Conservation (phyloP, 2,888 invertebrate species). For the Cephonodes hylas region DNA sequence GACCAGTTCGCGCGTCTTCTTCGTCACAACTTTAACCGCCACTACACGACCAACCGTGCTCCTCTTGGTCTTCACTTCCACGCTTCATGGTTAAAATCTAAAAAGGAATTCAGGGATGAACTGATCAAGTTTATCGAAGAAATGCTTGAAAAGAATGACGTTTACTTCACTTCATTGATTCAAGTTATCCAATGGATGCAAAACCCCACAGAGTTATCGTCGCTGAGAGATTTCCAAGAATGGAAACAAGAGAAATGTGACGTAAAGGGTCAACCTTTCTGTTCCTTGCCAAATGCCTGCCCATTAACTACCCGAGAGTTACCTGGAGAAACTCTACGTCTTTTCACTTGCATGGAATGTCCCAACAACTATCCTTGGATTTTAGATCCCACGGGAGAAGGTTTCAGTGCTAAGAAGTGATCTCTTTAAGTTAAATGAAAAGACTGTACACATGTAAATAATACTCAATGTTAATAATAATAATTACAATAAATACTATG, state of each 20-base stretch:
- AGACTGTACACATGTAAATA: slow-evolving; percentile 81
- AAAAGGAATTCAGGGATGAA: slow-evolving; percentile 95
- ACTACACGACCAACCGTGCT: slow-evolving; percentile 95
- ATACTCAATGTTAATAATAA: slow-evolving; percentile 78
- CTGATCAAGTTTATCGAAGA: slow-evolving; percentile 96
- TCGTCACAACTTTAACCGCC: slow-evolving; percentile 96
- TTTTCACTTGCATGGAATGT: slow-evolving; percentile 98
- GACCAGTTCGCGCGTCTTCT: slow-evolving; percentile 94
- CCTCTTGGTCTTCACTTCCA: slow-evolving; percentile 96
- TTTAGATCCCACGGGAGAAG: slow-evolving; percentile 96
- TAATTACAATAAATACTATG: slow-evolving; percentile 47
- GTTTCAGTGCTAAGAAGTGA: slow-evolving; percentile 91
- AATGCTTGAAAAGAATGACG: slow-evolving; percentile 93
- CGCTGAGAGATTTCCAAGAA: slow-evolving; percentile 94
- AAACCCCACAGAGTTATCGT: slow-evolving; percentile 93
- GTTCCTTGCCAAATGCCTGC: slow-evolving; percentile 95
- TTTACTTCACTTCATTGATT: slow-evolving; percentile 95
- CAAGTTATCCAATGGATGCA: slow-evolving; percentile 98
- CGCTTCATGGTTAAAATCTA: slow-evolving; percentile 96
- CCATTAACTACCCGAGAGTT: slow-evolving; percentile 93
- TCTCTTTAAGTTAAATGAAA: slow-evolving; percentile 73
- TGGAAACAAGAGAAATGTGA: slow-evolving; percentile 97
- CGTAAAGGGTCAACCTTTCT: slow-evolving; percentile 95
- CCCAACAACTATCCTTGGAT: slow-evolving; percentile 98
- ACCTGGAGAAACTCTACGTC: slow-evolving; percentile 94